Percentiles rank a stretch among this genome's conserved stretches.
Evolutionary conservation across 2,113 vertebrate genomes (phyloP).

Genomic region (Marmota monax): DNA sequence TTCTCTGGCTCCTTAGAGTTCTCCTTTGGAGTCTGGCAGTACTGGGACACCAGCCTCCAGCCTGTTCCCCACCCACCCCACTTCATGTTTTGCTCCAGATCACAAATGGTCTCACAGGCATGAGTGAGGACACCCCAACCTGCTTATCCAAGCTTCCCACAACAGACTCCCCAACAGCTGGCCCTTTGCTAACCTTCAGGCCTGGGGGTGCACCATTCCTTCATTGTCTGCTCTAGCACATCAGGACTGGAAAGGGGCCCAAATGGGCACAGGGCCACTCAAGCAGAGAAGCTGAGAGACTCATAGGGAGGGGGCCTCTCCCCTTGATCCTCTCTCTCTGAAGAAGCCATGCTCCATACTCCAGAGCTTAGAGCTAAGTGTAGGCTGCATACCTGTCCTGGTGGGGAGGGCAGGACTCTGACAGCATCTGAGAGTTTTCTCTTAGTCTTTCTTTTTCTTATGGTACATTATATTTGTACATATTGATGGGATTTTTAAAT

Average conservation of each 20-base stretch:
- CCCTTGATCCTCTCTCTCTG: neutral
- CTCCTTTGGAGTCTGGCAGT: neutral
- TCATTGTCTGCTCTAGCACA: neutral
- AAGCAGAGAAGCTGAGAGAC: neutral
- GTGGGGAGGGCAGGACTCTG: neutral
- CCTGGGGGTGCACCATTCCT: rapidly evolving
- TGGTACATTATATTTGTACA: no score
- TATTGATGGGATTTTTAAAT: no score
- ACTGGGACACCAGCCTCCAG: no score
- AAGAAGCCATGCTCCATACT: neutral
- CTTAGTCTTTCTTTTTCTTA: no score
- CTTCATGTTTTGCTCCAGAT: neutral
- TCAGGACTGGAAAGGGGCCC: neutral
- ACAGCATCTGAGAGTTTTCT: neutral
- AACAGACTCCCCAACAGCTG: neutral
- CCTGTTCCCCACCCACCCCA: neutral
- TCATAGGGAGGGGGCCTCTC: neutral
- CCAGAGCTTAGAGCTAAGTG: no score
- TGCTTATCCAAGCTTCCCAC: neutral
- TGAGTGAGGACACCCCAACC: neutral
- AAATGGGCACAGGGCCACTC: neutral
- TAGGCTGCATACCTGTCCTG: neutral
- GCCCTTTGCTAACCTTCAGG: neutral
- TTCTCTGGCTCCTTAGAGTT: neutral
- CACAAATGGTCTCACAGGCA: rapidly evolving